Evolutionary conservation across 2,797 vertebrate genomes (phyloP), one percentile per base, ranked within the genome.

Genomic region (Pipistrellus pygmaeus): DNA sequence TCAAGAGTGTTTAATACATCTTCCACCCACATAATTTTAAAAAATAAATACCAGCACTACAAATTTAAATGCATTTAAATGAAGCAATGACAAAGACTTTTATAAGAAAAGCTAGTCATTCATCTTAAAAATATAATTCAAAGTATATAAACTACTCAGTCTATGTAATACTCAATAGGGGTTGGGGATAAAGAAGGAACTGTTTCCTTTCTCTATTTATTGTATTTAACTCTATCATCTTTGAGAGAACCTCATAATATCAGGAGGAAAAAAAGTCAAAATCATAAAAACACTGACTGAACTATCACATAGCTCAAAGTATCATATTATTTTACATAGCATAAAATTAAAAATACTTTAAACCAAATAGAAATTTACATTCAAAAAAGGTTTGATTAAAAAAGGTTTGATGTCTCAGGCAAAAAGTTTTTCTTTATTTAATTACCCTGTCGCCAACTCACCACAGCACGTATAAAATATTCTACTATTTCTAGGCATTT

Each of bases 401-500:
- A n/a, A n/a, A n/a, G n/a, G n/a, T n/a, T n/a, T n/a, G n/a, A n/a
- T n/a, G n/a, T n/a, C n/a, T n/a, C n/a, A n/a, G n/a, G n/a, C n/a
- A n/a, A n/a, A n/a, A n/a, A n/a, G n/a, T 81, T 92, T 66, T 35
- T n/a, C 41, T 81, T 82, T 60, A 93, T 20, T 62, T 75, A 72
- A 71, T 85, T 86, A 81, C 85, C 95, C 94, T 93, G 72, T 82
- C 95, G 32, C 62, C 89, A 57, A 83, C 38, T 95, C 23, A 76
- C 44, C 53, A 81, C 35, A 68, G 55, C 32, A 86, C 27, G 15
- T 90, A 84, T 20, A 80, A 85, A 96, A 84, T 64, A 91, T 25
- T 83, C 46, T 53, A 80, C 55, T 82, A 25, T 66, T 55, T 83
- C 71, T 93, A 81, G 60, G 15, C 69, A 86, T 66, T 78, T 89